Evolutionary conservation across 2,888 invertebrate species (phyloP), one percentile per base, ranked within the genome.

Genomic region (Dichetophora obliterata): DNA sequence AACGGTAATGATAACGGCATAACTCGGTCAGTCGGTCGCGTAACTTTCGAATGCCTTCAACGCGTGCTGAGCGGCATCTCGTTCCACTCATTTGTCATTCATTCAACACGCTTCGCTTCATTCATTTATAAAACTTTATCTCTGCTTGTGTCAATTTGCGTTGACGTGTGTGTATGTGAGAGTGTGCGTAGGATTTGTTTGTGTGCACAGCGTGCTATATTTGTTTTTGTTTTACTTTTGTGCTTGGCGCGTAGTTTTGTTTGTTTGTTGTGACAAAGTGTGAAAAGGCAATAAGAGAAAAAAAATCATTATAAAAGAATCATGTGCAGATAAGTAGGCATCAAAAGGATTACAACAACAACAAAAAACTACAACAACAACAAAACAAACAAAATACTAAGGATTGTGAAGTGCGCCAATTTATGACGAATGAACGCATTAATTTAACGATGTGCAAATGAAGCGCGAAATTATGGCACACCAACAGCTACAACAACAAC

Each of bases 21-120:
- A 82, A 81, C 80, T 79, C 80, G 83, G 81, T 84, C 84, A 82
- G 81, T 81, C 80, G 82, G 79, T 80, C 79, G 79, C 19, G 50
- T 50, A 11, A n/a, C 27, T 43, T 24, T 48, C 27, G 48, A 19
- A 16, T 31, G 16, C 19, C 27, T 11, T 43, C 50, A 16, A 68
- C 54, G n/a, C 31, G 14, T 37, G n/a, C 14, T 8, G 24, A 50
- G 69, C 27, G 5, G 9, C 52, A 37, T 43, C 61, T 72, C 61
- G 48, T 9, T 50, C 37, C 43, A 61, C 22, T 43, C 43, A 61
- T 48, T 50, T 43, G 27, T 73, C 61, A 61, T 57, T 61, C 48
- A 16, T 22, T 24, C 61, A 72, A 43, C 61, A 61, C 70, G 31
- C 52, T 70, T 34, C 72, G 31, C 31, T 63, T 37, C 54, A 31